Percentiles rank a stretch among this genome's conserved stretches.
phyloP scores from a whole-genome alignment of 2,113 vertebrate genomes.

The Rana temporaria region DNA sequence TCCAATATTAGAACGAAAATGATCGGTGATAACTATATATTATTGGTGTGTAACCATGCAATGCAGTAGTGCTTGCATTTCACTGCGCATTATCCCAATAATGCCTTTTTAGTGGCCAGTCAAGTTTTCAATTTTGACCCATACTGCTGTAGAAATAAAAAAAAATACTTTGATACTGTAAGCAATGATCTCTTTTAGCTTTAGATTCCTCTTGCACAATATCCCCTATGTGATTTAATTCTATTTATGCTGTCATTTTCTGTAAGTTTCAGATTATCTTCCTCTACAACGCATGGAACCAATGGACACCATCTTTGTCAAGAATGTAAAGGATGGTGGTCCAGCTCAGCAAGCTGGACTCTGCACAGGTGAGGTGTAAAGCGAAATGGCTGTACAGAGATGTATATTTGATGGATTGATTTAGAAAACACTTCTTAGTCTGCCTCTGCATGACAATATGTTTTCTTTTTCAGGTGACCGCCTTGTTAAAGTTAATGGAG shows the following conservation, averaged over 20 bases:
- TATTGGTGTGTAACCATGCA: too few species aligned
- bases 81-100: too few species aligned
- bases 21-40: too few species aligned
- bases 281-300: slow-evolving; percentile 82
- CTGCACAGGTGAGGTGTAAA: slow-evolving; percentile 82
- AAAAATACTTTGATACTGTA: not conserved
- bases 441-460: not conserved
- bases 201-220: not conserved
- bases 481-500: slow-evolving; percentile 94
- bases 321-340: slow-evolving; percentile 91
- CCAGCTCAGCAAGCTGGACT: slow-evolving; percentile 91
- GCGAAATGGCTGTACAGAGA: not conserved
- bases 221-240: not conserved
- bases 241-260: too few species aligned
- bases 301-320: slow-evolving; percentile 99
- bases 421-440: not conserved
- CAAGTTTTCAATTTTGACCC: too few species aligned
- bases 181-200: not conserved
- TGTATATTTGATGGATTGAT: too few species aligned
- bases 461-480: slow-evolving; percentile 82
- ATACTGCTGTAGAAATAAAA: too few species aligned
- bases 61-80: too few species aligned
- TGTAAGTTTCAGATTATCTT: slow-evolving; percentile 30
- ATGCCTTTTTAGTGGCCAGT: too few species aligned
- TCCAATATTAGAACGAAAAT: too few species aligned